Conservation (phyloP, 2,888 invertebrate species). For the Patella pellucida region DNA sequence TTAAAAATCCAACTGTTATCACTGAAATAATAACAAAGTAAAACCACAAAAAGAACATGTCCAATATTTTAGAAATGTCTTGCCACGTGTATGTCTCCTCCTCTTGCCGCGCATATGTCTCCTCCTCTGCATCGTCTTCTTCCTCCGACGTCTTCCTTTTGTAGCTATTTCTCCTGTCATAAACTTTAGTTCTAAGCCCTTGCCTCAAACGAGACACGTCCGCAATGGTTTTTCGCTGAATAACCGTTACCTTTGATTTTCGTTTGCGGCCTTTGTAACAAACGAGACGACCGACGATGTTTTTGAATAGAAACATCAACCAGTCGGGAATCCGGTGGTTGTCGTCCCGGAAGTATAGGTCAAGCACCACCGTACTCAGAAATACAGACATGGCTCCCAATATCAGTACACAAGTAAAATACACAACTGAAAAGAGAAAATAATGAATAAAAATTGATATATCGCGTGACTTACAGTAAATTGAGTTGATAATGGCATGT, state of each 20-base stretch:
- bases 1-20: constrained; percentile 12
- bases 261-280: constrained; percentile 12
- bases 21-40: not conserved
- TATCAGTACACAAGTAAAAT: constrained; percentile 11
- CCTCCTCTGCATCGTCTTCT: no score
- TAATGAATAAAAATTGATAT: no score
- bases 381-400: constrained; percentile 15
- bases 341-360: constrained; percentile 20
- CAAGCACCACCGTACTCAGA: constrained; percentile 16
- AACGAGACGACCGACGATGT: constrained; percentile 12
- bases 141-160: no score
- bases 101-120: no score
- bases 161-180: no score
- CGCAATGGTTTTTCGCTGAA: no score
- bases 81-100: constrained; percentile 12
- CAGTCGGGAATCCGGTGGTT: not conserved
- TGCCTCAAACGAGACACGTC: no score
- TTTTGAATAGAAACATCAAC: not conserved
- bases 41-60: constrained; percentile 14
- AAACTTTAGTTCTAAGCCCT: no score
- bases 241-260: no score
- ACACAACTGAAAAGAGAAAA: constrained; percentile 18
- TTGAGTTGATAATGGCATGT: no score
- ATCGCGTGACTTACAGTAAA: no score
- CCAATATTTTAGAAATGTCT: constrained; percentile 12